Conservation (phyloP, 2,888 invertebrate species). For the Antheraea assamensis region DNA sequence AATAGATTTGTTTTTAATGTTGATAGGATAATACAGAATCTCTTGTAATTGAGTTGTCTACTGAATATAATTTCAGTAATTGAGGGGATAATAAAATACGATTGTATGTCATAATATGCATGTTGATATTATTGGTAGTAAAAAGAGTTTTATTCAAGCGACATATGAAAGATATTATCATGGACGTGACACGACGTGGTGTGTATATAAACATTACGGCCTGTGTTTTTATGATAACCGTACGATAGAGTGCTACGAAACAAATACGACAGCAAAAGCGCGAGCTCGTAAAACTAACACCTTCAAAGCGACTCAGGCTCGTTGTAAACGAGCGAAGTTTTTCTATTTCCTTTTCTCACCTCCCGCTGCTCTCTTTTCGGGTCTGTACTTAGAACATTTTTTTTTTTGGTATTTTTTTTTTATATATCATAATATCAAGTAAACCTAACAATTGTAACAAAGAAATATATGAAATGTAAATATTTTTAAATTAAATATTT, state of each 20-base stretch:
- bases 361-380: conserved; percentile 9
- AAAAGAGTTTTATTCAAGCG: not conserved
- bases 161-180: not conserved
- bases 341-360: conserved; percentile 54
- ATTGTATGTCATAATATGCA: not conserved
- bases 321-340: conserved; percentile 62
- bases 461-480: not conserved
- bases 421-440: not conserved
- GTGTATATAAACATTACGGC: not conserved
- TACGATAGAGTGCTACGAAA: conserved; percentile 24
- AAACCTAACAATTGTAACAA: not conserved
- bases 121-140: not conserved
- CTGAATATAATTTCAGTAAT: not conserved
- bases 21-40: too few relatives aligned
- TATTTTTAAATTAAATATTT: not conserved
- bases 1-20: too few relatives aligned
- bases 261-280: conserved; percentile 46
- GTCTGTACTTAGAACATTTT: not conserved
- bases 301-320: conserved; percentile 39
- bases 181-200: not conserved
- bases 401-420: not conserved
- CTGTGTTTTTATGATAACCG: conserved; percentile 9
- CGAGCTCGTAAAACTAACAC: conserved; percentile 50
- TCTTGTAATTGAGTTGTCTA: too few relatives aligned
- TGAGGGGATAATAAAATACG: not conserved